Evolutionary conservation across 2,888 invertebrate genomes (phyloP), one percentile per base, ranked within the genome.

Genomic region (Dione juno): DNA sequence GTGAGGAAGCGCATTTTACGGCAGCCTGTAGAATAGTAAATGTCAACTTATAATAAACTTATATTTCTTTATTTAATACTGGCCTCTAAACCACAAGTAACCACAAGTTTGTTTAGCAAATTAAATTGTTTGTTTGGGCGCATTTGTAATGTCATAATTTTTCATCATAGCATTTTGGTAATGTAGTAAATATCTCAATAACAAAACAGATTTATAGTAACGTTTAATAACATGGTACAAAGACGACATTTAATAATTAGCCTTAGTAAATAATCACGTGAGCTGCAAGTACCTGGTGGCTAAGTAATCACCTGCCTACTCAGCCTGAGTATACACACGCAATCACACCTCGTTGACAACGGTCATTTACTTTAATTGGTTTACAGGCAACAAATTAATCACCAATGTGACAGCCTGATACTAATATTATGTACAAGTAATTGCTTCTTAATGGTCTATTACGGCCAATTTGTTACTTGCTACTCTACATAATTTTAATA

Each of bases 1-100:
- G 92, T 80, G 90, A 92, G 76, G 93, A 88, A 85, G 87, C 93
- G 84, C 90, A 91, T 90, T 93, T 93, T 78, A 93, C 91, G 82
- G 92, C 92, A 87, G 92, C 90, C 93, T 93, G 89, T 50, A 58
- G 76, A 80, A 54, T 11, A 48, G 35, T 2, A 21, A 37, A 40
- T 19, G n/a, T 37, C 37, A 37, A 16, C n/a, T 37, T 35, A 54
- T 54, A 37, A 35, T 16, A 37, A 37, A 37, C 16, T 28, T 10
- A 37, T 28, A 19, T 52, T 13, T 13, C 28, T 14, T 53, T 28
- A 8, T 53, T n/a, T n/a, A 54, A 35, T 54, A 14, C 28, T 28
- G 1, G 0, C 28, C 9, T n/a, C 28, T 28, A n/a, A n/a, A n/a
- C n/a, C 28, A 28, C 2, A 48, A 48, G n/a, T 48, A 48, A 16